Base-by-base conservation (phyloP, 2,888 invertebrate genomes). In the Hemithea aestivaria region DNA sequence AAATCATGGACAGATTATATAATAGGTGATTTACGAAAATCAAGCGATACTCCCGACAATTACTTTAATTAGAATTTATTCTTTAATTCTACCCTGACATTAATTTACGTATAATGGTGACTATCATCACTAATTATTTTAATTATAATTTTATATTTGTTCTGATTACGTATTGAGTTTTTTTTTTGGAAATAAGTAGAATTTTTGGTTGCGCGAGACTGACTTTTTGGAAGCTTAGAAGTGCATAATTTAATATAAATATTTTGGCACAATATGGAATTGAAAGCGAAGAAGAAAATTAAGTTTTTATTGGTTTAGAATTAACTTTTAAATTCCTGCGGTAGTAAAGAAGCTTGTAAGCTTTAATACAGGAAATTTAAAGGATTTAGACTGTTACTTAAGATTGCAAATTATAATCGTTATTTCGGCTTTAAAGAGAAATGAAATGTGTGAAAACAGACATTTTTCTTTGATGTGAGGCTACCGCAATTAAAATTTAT, bases 101-200 rank as follows among this genome's bases (percentile, higher is more conserved):
- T 91, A 92, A 92, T 92, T 93, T 93, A 93, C 93, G 93, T 93
- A 93, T 93, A 91, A 92, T 91, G 91, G 92, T 92, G 91, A 83
- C 81, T 85, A 85, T 78, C 67, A 81, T 81, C 68, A 75, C 82
- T 85, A 84, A 76, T 16, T 16, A 16, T 62, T 72, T 72, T 75
- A 50, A 54, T 66, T 59, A 75, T 78, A 80, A 73, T 71, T 71
- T 72, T 82, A 73, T 71, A 70, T 72, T 82, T 83, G 79, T 72
- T 80, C 73, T 58, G 67, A 59, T 81, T 79, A 81, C 78, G 77
- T 81, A 81, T 78, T 62, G 59, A 53, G 53, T 55, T 45, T 52
- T 48, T 45, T 35, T 41, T n/a, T 48, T 44, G 30, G 29, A 56
- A 57, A 56, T 43, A 40, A 51, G 2, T 16, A 16, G 5, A 16